phyloP scores from a whole-genome alignment of 2,797 vertebrate species.

The Aplochiton taeniatus region DNA sequence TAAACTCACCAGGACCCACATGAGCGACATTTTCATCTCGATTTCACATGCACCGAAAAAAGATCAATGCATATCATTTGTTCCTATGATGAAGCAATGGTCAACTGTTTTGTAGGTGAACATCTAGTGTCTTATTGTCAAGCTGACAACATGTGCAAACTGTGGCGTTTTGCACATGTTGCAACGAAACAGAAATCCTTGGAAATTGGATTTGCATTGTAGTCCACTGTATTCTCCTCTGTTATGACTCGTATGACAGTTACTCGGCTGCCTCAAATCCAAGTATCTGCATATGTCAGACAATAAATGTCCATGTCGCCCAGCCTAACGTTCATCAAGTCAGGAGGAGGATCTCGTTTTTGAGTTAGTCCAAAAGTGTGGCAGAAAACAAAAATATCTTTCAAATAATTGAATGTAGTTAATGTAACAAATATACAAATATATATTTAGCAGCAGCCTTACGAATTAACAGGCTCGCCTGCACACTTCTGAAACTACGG shows the following conservation, averaged over 20 bases:
- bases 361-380: no score
- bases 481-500: no score
- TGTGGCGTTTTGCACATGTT: constrained; percentile 36
- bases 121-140: constrained; percentile 13
- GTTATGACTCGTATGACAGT: background rate
- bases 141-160: constrained; percentile 4
- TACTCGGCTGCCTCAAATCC: background rate
- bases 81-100: background rate
- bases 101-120: background rate
- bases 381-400: no score
- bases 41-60: constrained; percentile 28
- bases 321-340: no score
- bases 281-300: background rate
- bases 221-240: constrained; percentile 4
- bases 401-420: no score
- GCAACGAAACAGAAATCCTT: constrained; percentile 52
- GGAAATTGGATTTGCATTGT: constrained; percentile 50
- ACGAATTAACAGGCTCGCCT: no score
- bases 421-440: no score
- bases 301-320: background rate
- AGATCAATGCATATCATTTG: constrained; percentile 1
- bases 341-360: no score
- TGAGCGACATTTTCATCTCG: constrained; percentile 66
- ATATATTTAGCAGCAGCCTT: no score
- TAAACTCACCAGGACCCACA: constrained; percentile 71